Evolutionary conservation across 2,888 invertebrate genomes (phyloP).

Genomic region (Heteropelma amictum): DNA sequence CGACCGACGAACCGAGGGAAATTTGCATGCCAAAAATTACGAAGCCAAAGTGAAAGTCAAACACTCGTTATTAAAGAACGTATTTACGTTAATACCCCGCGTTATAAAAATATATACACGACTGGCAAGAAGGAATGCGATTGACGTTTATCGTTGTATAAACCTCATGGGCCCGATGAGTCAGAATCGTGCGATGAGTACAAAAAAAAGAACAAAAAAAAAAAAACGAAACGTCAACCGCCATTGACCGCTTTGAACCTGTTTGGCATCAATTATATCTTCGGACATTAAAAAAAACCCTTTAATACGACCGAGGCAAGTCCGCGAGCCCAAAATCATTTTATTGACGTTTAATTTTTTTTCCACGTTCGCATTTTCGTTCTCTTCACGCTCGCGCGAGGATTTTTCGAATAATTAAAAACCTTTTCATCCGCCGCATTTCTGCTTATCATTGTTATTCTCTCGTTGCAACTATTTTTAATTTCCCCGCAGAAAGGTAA

Average conservation of each 20-base stretch:
- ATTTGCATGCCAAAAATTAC: background rate
- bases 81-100: no score
- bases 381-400: no score
- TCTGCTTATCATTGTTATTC: no score
- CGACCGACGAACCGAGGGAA: background rate
- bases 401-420: no score
- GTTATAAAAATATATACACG: background rate
- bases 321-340: background rate
- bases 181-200: slow-evolving; percentile 16
- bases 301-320: no score
- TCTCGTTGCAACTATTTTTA: no score
- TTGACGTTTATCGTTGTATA: slow-evolving; percentile 33
- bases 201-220: background rate
- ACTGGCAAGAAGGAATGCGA: slow-evolving; percentile 26
- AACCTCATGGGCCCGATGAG: slow-evolving; percentile 14
- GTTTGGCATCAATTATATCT: slow-evolving; percentile 13
- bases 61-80: background rate
- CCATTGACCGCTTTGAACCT: background rate
- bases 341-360: no score
- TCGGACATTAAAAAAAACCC: background rate
- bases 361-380: no score
- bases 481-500: no score
- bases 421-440: no score
- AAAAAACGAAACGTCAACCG: slow-evolving; percentile 11
- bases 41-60: background rate